A percentile compares a stretch with the other conserved stretches of the same genome.
These are phyloP conservation scores for Thecocarcelia acutangulata DNA, from an alignment of 2,888 invertebrate genomes.

Conservation along the genomic window DNA sequence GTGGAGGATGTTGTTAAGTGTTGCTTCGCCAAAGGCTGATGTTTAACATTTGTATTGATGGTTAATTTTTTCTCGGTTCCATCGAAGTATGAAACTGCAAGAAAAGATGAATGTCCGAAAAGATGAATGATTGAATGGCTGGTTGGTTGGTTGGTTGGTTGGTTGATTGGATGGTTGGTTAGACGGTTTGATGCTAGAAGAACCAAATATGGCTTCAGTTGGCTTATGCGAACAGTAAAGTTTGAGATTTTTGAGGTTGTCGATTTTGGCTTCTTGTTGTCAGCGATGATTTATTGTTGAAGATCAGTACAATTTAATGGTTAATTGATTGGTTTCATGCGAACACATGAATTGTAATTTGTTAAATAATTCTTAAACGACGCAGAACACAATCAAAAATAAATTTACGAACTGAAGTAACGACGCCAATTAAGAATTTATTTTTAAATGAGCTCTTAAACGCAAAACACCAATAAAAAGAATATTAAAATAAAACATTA, in stretches of 20 bases:
- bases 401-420: slow-evolving; percentile 17
- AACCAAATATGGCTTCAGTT: neutral
- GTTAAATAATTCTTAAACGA: slow-evolving; percentile 44
- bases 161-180: neutral
- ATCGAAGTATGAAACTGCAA: neutral
- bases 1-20: slow-evolving; percentile 31
- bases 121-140: neutral
- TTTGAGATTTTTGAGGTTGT: neutral
- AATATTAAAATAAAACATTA: neutral
- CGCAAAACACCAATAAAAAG: neutral
- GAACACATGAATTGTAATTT: slow-evolving; percentile 53
- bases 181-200: neutral
- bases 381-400: slow-evolving; percentile 33
- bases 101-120: neutral
- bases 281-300: slow-evolving; percentile 53
- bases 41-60: slow-evolving; percentile 19
- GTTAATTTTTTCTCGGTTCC: neutral
- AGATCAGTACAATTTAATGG: slow-evolving; percentile 60
- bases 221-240: neutral
- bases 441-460: neutral
- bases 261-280: slow-evolving; percentile 46
- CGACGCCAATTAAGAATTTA: slow-evolving; percentile 17
- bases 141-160: no score
- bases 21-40: slow-evolving; percentile 2
- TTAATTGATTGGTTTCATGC: slow-evolving; percentile 56